Evolutionary conservation across 2,797 vertebrate genomes (phyloP), one percentile per base, ranked within the genome.

Genomic region (Phalloptychus januarius): DNA sequence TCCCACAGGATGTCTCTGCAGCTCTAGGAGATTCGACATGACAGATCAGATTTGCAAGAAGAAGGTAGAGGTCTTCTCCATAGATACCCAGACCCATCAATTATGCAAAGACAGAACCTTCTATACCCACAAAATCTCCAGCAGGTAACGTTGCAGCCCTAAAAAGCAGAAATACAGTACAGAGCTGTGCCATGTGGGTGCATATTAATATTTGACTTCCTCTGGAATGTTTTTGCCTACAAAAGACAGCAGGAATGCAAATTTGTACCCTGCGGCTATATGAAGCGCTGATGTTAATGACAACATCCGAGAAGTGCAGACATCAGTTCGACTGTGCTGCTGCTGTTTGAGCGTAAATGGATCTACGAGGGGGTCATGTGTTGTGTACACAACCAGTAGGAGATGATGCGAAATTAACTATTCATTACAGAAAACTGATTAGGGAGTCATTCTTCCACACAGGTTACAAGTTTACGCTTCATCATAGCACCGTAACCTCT

Each of bases 381-480:
- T 81, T 87, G 85, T 86, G 80, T 88, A 87, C 67, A 86, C 54
- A 92, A 87, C 88, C 85, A 89, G 85, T 83, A 54, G 20, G 79
- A 79, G 83, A 77, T 83, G 83, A 87, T 88, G 87, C 81, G 80
- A 87, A 90, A 94, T 94, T 91, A 94, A 90, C 84, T 91, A 92
- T 93, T 94, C 88, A 92, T 93, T 90, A 81, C 72, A 77, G 76
- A 89, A 88, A 92, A 85, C 87, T 88, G 89, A 93, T 92, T 89
- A 89, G 82, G 78, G 86, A 90, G 88, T 90, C 85, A 86, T 87
- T 93, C 88, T 88, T 80, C 87, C 77, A 67, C 77, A 88, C 86
- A 89, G 87, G 90, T 91, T 87, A 72, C 79, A 80, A 67, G 83
- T 84, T 71, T 81, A 85, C 80, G 81, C 78, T 80, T 84, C 72